Evolutionary conservation across 2,888 invertebrate species (phyloP).

Genomic region (Acrocera orbiculus): DNA sequence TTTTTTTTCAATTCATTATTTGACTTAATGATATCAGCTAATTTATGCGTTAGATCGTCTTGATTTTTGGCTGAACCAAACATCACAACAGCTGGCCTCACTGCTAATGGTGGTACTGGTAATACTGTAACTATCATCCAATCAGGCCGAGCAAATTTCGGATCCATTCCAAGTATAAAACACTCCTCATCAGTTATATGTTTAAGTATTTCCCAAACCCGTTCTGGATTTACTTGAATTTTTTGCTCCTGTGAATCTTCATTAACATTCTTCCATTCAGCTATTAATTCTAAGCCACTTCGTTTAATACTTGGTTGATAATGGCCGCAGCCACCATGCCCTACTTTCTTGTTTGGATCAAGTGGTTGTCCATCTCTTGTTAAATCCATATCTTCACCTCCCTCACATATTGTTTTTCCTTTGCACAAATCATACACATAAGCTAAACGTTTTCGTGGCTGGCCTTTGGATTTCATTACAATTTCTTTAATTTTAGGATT

Average conservation of each 20-base stretch:
- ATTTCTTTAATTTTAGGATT: constrained; percentile 42
- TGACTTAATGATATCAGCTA: constrained; percentile 94
- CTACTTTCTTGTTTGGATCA: constrained; percentile 37
- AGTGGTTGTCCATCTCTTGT: constrained; percentile 52
- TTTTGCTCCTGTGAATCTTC: constrained; percentile 98
- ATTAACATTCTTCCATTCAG: constrained; percentile 98
- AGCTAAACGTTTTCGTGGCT: constrained; percentile 82
- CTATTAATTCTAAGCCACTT: constrained; percentile 79
- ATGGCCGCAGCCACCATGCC: constrained; percentile 93
- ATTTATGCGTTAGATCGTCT: constrained; percentile 97
- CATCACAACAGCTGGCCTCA: constrained; percentile 97
- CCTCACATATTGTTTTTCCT: constrained; percentile 94
- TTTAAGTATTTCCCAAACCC: constrained; percentile 93
- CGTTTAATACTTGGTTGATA: constrained; percentile 89
- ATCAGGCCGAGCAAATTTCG: constrained; percentile 91
- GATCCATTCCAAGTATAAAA: constrained; percentile 88
- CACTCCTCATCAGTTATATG: constrained; percentile 95
- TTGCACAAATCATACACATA: constrained; percentile 97
- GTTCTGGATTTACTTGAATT: constrained; percentile 80
- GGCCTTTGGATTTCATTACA: constrained; percentile 88
- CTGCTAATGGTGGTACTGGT: constrained; percentile 91
- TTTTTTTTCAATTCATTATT: constrained; percentile 92
- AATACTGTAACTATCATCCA: constrained; percentile 99
- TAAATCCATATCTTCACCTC: constrained; percentile 94
- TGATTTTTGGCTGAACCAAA: constrained; percentile 93